These are phyloP conservation scores for Oryzias woworae DNA, from an alignment of 2,113 vertebrate genomes.

Conservation along the genomic window DNA sequence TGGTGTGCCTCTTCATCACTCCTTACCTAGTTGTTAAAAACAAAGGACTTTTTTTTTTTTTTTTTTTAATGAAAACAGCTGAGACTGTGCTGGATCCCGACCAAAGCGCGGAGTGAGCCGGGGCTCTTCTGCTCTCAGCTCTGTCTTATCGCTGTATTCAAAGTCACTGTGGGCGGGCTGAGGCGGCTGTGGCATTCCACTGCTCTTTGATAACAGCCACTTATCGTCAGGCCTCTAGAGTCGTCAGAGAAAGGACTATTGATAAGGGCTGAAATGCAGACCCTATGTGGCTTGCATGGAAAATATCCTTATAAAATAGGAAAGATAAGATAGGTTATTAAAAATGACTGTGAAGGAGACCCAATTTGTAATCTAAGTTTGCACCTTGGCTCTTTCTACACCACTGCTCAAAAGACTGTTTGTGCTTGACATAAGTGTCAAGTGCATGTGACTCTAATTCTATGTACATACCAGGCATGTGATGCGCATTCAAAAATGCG, in stretches of 20 bases:
- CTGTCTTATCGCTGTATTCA: constrained; percentile 62
- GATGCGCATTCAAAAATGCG: too few species aligned
- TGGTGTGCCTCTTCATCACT: constrained; percentile 51
- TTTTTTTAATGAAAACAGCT: constrained; percentile 27
- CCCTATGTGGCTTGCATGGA: constrained; percentile 65
- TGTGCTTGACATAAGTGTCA: constrained; percentile 52
- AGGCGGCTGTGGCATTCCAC: constrained; percentile 54
- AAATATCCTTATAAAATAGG: constrained; percentile 54
- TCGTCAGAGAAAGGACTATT: constrained; percentile 63
- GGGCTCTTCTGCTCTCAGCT: constrained; percentile 47
- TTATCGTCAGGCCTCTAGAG: constrained; percentile 64
- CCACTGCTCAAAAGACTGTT: constrained; percentile 38
- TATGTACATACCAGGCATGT: too few species aligned
- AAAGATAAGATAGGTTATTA: constrained; percentile 69
- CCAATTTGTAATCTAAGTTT: constrained; percentile 48
- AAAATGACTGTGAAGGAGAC: constrained; percentile 53
- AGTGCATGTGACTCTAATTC: constrained; percentile 31
- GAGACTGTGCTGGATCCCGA: constrained; percentile 35
- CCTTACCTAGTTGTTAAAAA: constrained; percentile 50
- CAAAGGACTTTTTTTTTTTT: constrained; percentile 12
- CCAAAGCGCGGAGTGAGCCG: constrained; percentile 36
- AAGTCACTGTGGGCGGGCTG: constrained; percentile 67
- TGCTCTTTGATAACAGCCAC: constrained; percentile 68
- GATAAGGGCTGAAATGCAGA: constrained; percentile 69
- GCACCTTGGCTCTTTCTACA: constrained; percentile 11